phyloP scores from a whole-genome alignment of 53 echinoderm and acorn worm genomes.

The Holothuria leucospilota region DNA sequence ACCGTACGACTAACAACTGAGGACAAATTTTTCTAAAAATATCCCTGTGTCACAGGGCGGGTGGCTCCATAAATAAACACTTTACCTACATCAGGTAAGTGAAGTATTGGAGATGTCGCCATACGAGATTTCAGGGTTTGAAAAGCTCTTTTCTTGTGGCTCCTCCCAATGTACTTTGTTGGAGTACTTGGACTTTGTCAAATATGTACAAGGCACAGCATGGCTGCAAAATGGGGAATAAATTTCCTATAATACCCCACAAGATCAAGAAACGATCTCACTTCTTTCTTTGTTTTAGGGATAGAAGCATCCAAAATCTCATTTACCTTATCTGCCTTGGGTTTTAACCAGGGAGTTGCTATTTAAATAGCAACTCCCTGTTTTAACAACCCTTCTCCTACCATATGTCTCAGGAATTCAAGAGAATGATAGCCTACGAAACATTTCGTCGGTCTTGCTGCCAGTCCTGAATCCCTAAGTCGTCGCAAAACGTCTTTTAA shows the following conservation, averaged over 20 bases:
- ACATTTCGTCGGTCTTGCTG: no score
- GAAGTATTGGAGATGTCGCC: background rate
- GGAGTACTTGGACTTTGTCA: background rate
- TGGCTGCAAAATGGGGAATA: conserved; percentile 43
- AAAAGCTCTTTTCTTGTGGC: conserved; percentile 1
- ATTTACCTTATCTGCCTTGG: conserved; percentile 38
- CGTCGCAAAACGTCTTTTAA: no score
- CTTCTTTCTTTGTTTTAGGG: conserved; percentile 52
- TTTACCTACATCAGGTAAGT: background rate
- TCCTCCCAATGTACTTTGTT: conserved; percentile 18
- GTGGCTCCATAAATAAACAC: no score
- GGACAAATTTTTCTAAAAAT: no score
- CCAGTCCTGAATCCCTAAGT: no score
- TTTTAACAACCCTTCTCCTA: conserved; percentile 47
- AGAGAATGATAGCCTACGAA: conserved; percentile 51
- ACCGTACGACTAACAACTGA: no score
- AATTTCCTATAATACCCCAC: no score
- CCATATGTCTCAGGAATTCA: conserved; percentile 61
- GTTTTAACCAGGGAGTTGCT: no score
- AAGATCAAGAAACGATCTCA: conserved; percentile 51
- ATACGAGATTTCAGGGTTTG: conserved; percentile 1
- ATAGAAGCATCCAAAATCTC: conserved; percentile 28
- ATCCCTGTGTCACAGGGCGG: no score
- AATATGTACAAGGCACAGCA: conserved; percentile 4
- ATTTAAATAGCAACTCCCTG: no score